A percentile compares a stretch with the other conserved stretches of the same genome.
These are phyloP conservation scores for Sialia sialis DNA, from an alignment of 2,113 vertebrate species.

Conservation along the genomic window DNA sequence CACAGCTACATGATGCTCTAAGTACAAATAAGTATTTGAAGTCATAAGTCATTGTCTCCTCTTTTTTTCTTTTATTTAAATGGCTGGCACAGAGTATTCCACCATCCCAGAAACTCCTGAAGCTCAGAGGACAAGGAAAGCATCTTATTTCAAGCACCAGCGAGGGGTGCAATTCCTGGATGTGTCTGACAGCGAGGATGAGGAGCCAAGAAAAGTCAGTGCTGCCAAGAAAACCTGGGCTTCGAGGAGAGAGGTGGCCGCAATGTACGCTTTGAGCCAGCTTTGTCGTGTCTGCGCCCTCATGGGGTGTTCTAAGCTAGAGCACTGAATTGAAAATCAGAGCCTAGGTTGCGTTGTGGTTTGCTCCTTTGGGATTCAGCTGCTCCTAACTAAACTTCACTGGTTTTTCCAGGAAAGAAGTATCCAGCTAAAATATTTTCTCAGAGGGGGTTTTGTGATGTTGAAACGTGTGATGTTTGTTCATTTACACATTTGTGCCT, in stretches of 20 bases:
- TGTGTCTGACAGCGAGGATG: conserved; percentile 71
- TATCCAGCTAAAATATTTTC: neutral
- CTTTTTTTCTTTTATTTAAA: neutral
- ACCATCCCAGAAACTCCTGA: conserved; percentile 73
- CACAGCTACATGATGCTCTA: neutral
- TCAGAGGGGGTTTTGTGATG: neutral
- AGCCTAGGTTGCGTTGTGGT: neutral
- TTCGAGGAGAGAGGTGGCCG: neutral
- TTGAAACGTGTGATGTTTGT: fast-evolving
- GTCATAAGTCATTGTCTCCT: neutral
- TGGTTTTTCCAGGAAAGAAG: neutral
- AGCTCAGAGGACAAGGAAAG: conserved; percentile 55
- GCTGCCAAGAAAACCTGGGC: neutral
- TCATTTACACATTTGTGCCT: neutral
- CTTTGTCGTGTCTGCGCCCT: neutral
- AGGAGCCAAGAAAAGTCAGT: neutral
- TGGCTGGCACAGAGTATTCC: conserved; percentile 55
- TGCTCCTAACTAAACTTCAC: neutral
- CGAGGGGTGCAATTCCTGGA: conserved; percentile 76
- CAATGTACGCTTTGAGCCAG: conserved; percentile 60
- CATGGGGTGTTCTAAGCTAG: neutral
- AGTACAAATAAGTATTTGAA: neutral
- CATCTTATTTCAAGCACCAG: conserved; percentile 62
- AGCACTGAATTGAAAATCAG: neutral
- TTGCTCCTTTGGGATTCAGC: neutral